Conservation (phyloP, 1,140 invertebrate genomes). For the Macrocentrus cingulum region DNA sequence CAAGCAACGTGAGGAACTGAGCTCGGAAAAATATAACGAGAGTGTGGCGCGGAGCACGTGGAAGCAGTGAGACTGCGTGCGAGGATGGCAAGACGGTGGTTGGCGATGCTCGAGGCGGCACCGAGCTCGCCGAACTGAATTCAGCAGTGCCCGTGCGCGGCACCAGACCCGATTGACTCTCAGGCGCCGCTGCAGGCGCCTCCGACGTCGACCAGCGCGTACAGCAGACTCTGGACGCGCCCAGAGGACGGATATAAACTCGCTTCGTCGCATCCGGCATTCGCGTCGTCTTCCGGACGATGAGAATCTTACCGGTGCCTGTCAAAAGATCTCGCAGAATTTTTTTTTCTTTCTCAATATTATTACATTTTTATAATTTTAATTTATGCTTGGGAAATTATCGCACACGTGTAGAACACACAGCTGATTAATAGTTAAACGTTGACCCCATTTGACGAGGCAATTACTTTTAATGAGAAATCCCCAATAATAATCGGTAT, state of each 20-base stretch:
- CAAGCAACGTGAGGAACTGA: no score
- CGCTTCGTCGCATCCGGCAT: slow-evolving; percentile 20
- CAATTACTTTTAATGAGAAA: no score
- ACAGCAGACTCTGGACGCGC: slow-evolving; percentile 5
- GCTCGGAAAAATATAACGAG: no score
- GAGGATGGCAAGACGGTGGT: slow-evolving; percentile 2
- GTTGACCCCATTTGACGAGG: no score
- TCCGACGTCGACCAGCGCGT: slow-evolving; percentile 10
- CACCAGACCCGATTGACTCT: slow-evolving; percentile 40
- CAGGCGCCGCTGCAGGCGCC: slow-evolving; percentile 33
- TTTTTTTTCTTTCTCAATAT: no score
- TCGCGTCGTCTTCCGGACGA: slow-evolving; percentile 19
- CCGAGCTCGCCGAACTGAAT: slow-evolving; percentile 44
- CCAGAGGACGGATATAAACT: slow-evolving; percentile 21
- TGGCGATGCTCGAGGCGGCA: slow-evolving; percentile 32
- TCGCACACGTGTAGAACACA: no score
- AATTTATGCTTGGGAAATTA: no score
- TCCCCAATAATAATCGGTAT: no score
- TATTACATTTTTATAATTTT: no score
- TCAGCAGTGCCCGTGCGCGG: slow-evolving; percentile 34
- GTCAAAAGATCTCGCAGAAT: no score
- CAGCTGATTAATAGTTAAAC: no score
- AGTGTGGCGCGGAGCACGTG: slow-evolving; percentile 6
- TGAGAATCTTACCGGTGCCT: slow-evolving; percentile 9
- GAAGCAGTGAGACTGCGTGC: neutral